Conservation (phyloP, 2,888 invertebrate genomes). For the Cheilosia grossa region DNA sequence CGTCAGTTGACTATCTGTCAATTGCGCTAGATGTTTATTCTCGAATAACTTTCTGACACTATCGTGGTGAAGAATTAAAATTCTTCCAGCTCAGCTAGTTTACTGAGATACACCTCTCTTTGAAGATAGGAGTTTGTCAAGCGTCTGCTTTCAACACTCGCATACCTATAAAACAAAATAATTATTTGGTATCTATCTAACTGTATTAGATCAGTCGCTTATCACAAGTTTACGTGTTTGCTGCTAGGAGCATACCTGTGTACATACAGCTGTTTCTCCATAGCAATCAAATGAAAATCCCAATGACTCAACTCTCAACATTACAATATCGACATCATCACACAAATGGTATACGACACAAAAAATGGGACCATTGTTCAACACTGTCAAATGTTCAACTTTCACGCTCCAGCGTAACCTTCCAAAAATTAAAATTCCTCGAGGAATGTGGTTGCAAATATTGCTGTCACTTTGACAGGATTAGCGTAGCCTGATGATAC, state of each 20-base stretch:
- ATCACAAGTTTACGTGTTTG: background rate
- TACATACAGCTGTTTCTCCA: background rate
- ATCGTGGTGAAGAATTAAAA: too few relatives aligned
- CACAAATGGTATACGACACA: background rate
- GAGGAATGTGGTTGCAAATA: constrained; percentile 9
- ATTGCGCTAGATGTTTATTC: too few relatives aligned
- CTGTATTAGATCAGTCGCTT: background rate
- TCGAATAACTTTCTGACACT: too few relatives aligned
- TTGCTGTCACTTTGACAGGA: constrained; percentile 33
- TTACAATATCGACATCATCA: background rate
- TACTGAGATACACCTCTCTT: too few relatives aligned
- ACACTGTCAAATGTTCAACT: constrained; percentile 12
- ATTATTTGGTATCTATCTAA: too few relatives aligned
- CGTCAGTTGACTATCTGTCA: too few relatives aligned
- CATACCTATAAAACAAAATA: too few relatives aligned
- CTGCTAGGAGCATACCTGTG: background rate
- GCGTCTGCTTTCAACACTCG: too few relatives aligned
- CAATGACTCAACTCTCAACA: background rate
- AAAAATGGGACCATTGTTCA: background rate
- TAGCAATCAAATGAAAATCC: background rate
- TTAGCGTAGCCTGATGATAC: constrained; percentile 23
- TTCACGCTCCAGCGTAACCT: constrained; percentile 8
- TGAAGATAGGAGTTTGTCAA: too few relatives aligned
- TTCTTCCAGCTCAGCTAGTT: too few relatives aligned
- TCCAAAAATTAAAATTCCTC: background rate